Conservation (phyloP, 2,113 vertebrate species). For the Tenrec ecaudatus region DNA sequence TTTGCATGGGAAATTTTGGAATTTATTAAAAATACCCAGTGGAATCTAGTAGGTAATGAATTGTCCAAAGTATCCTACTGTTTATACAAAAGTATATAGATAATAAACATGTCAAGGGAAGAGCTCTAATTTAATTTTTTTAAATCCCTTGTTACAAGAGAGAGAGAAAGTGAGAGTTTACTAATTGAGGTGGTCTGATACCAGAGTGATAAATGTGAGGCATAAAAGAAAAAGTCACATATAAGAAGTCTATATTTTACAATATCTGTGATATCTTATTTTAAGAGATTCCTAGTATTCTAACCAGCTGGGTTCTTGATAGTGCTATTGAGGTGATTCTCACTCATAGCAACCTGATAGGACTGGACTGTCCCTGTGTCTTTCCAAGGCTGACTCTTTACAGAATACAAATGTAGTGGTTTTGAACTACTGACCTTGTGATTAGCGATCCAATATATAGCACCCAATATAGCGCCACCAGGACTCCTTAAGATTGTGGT, state of each 20-base stretch:
- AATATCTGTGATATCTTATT: neutral
- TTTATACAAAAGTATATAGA: neutral
- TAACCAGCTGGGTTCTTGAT: neutral
- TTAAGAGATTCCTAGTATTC: neutral
- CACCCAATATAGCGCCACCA: too few species aligned
- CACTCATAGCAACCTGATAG: too few species aligned
- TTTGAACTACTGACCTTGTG: too few species aligned
- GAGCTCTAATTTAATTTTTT: constrained; percentile 57
- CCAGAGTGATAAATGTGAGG: neutral
- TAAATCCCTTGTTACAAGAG: neutral
- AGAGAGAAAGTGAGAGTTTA: neutral
- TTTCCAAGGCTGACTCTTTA: too few species aligned
- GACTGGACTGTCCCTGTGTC: too few species aligned
- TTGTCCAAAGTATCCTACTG: constrained; percentile 5
- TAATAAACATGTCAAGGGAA: neutral
- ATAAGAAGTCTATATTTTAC: neutral
- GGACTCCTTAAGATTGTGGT: too few species aligned
- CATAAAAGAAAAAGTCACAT: neutral
- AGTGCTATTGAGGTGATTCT: too few species aligned
- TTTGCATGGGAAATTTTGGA: constrained; percentile 21
- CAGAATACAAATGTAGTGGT: too few species aligned
- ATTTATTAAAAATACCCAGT: neutral
- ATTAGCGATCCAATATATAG: too few species aligned
- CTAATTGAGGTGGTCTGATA: neutral
- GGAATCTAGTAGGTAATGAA: constrained; percentile 47